Evolutionary conservation across 2,113 vertebrate species (phyloP), one percentile per base, ranked within the genome.

Genomic region (Delphinapterus leucas): DNA sequence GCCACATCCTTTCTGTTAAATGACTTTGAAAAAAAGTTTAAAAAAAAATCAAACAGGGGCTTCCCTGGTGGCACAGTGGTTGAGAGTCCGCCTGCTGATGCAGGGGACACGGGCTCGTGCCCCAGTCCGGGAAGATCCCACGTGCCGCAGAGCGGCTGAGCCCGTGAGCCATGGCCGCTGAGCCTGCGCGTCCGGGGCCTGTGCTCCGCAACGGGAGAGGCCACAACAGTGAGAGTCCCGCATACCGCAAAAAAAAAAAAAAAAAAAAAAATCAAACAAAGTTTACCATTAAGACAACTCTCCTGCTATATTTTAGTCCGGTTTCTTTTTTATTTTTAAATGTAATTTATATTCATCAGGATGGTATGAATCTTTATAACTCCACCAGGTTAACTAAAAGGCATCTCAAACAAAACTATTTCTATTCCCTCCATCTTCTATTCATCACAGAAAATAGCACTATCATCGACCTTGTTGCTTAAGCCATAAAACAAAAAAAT

Each of bases 361-460:
- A 65, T 60, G 71, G 14, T 77, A 47, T 31, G 6, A 13, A 67
- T 8, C 47, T 83, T 90, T 87, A 26, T 86, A 71, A 67, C 82
- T 93, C 31, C 3, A 92, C 17, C n/a, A 68, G 3, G 25, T 70
- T 92, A 90, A 65, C 26, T 88, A 84, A 96, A 93, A 94, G 41
- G 0, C 5, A 84, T 38, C 33, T 84, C 28, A 74, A 74, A 53
- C 15, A 15, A 89, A 92, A 68, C 26, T 68, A 31, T 67, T 61
- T 10, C 23, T 93, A 26, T 67, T 17, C 5, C 6, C 3, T 23
- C 36, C 15, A 20, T 12, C 15, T 85, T 63, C 41, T 71, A 41
- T 71, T 88, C 97, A 74, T 79, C 21, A 88, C 55, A 80, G n/a
- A 92, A 92, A 93, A 83, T 44, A 76, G 21, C 21, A 55, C 14